phyloP scores from a whole-genome alignment of 2,113 vertebrate species.

The Campylorhamphus procurvoides region DNA sequence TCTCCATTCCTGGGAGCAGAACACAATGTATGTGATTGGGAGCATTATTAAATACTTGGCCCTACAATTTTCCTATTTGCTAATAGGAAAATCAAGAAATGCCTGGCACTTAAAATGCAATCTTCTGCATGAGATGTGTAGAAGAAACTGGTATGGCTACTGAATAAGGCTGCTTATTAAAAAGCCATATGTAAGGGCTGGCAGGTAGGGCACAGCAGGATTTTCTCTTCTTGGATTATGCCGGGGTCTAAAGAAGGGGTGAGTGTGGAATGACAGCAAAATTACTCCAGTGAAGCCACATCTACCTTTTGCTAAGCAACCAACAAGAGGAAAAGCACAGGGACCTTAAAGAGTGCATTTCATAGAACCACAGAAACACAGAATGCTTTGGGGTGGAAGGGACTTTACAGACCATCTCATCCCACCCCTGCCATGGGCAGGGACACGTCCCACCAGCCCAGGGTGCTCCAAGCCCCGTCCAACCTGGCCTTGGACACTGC shows the following conservation, averaged over 20 bases:
- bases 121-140: neutral
- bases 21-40: fast-evolving
- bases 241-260: neutral
- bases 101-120: neutral
- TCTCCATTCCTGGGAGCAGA: neutral
- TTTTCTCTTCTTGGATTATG: neutral
- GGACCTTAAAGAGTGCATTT: neutral
- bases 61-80: neutral
- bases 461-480: neutral
- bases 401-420: fast-evolving
- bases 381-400: fast-evolving
- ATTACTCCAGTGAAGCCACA: neutral
- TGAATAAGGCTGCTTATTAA: neutral
- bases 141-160: neutral
- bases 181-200: neutral
- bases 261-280: neutral
- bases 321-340: neutral
- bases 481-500: neutral
- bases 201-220: neutral
- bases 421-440: neutral
- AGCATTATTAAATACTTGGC: neutral
- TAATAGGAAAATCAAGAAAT: neutral
- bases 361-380: neutral
- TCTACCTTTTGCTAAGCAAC: neutral
- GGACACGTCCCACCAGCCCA: neutral